Evolutionary conservation across 2,888 invertebrate genomes (phyloP).

Genomic region (Lasioglossum zephyrum): DNA sequence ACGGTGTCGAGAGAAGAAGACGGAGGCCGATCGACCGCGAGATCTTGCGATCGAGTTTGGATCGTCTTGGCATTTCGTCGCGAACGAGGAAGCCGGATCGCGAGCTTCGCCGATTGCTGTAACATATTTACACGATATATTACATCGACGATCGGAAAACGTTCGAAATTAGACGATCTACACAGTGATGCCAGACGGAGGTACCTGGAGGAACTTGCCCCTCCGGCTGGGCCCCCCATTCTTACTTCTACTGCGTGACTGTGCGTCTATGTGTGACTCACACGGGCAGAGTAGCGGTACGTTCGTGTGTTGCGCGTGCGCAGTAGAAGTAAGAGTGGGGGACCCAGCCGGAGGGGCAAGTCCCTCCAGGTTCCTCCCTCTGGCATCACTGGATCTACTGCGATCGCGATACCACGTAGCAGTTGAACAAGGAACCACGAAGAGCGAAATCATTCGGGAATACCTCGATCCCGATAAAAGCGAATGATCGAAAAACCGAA

Average conservation of each 20-base stretch:
- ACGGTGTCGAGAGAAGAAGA: background rate
- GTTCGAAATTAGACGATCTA: conserved; percentile 32
- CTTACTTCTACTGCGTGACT: no score
- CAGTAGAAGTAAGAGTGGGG: no score
- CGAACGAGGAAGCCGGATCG: background rate
- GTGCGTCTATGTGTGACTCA: no score
- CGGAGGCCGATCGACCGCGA: background rate
- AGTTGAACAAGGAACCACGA: background rate
- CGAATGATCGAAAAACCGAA: background rate
- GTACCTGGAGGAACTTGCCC: no score
- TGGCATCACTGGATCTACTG: background rate
- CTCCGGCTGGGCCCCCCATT: no score
- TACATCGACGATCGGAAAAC: conserved; percentile 50
- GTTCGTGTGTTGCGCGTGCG: no score
- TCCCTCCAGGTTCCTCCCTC: no score
- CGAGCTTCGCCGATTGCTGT: conserved; percentile 24
- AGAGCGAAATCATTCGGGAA: background rate
- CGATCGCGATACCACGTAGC: conserved; percentile 22
- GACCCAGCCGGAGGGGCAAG: no score
- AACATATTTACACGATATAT: conserved; percentile 57
- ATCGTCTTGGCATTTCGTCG: background rate
- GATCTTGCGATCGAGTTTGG: background rate
- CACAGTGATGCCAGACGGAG: no score
- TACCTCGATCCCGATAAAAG: background rate
- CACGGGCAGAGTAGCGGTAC: no score